Percentiles rank a stretch among this genome's conserved stretches.
Conservation (phyloP, 2,797 vertebrate species). For the Cyclopterus lumpus region DNA sequence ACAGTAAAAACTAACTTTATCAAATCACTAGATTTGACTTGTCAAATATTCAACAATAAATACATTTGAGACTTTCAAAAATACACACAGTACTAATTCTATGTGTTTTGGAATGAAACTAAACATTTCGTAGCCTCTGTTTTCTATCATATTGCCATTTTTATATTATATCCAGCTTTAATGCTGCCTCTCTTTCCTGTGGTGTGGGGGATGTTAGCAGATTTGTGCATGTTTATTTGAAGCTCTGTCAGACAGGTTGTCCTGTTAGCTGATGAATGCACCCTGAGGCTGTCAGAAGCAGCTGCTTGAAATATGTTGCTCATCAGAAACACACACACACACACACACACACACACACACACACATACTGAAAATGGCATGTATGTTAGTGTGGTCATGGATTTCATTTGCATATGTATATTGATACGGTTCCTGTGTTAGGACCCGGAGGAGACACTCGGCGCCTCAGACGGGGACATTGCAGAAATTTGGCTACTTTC, state of each 20-base stretch:
- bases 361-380: neutral
- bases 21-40: neutral
- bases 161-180: neutral
- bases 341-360: neutral
- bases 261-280: slow-evolving; percentile 13
- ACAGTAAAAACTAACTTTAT: neutral
- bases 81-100: neutral
- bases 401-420: slow-evolving; percentile 29
- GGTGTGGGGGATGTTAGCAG: neutral
- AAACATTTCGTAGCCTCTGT: neutral
- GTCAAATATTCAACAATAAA: neutral
- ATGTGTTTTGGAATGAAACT: slow-evolving; percentile 36
- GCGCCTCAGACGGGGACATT: slow-evolving; percentile 31
- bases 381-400: slow-evolving; percentile 2
- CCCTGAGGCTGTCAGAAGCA: slow-evolving; percentile 68
- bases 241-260: slow-evolving; percentile 12
- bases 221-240: slow-evolving; percentile 32
- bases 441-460: slow-evolving; percentile 74
- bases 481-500: slow-evolving; percentile 4
- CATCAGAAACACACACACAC: slow-evolving; percentile 17
- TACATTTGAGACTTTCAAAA: neutral
- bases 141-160: neutral
- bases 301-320: slow-evolving; percentile 65
- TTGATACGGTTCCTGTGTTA: slow-evolving; percentile 46
- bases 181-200: neutral